Evolutionary conservation across 2,797 vertebrate genomes (phyloP).

Genomic region (Kryptopterus vitreolus): DNA sequence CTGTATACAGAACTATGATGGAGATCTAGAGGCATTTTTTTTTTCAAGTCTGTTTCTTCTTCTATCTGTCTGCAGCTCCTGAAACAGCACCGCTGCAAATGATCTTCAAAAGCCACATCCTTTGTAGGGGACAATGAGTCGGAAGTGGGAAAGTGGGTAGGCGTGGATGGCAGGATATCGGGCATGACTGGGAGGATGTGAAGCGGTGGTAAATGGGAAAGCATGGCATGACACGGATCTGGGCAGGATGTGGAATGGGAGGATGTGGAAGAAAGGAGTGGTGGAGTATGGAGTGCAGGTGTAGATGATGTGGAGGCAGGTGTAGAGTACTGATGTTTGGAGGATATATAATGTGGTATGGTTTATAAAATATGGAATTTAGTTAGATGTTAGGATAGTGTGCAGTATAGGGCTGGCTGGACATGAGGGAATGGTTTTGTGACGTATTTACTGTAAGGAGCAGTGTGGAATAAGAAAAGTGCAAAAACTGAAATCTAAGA

Average conservation of each 20-base stretch:
- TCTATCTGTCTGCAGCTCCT: not conserved
- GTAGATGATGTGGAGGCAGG: not conserved
- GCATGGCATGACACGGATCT: not conserved
- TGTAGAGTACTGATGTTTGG: not conserved
- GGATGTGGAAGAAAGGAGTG: not conserved
- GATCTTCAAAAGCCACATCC: not conserved
- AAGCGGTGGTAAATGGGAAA: not conserved
- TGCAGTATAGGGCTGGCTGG: not conserved
- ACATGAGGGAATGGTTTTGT: not conserved
- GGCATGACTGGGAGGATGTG: not conserved
- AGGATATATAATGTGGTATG: not conserved
- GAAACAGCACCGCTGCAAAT: not conserved
- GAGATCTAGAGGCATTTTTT: not conserved
- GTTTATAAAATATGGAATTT: not conserved
- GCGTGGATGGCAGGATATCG: not conserved
- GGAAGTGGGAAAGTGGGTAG: constrained; percentile 6
- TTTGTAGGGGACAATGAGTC: not conserved
- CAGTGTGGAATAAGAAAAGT: not conserved
- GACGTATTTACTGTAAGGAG: not conserved
- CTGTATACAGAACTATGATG: not conserved
- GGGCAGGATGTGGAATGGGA: constrained; percentile 4
- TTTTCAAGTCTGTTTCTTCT: not conserved
- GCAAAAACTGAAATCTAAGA: too few relatives aligned
- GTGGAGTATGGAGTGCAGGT: not conserved
- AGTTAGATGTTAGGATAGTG: not conserved